Conservation (phyloP, 1,140 invertebrate species). For the Dysdera silvatica region DNA sequence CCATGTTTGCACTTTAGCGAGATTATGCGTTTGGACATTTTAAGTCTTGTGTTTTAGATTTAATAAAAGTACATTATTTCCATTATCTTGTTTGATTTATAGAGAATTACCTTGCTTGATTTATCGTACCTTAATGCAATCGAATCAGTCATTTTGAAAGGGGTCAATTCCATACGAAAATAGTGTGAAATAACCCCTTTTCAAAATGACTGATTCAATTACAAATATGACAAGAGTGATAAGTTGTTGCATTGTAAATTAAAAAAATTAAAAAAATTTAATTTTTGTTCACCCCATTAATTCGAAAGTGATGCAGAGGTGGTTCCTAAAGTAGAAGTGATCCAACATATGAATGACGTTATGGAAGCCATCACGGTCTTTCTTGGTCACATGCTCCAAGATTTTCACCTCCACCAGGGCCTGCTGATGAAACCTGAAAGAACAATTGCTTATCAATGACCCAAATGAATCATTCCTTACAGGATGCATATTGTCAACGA, state of each 20-base stretch:
- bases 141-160: too few relatives aligned
- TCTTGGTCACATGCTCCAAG: slow-evolving; percentile 73
- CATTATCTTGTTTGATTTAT: too few relatives aligned
- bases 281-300: slow-evolving; percentile 29
- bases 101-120: too few relatives aligned
- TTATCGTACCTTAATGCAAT: too few relatives aligned
- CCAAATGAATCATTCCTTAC: background rate
- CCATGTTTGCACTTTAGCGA: too few relatives aligned
- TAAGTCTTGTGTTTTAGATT: too few relatives aligned
- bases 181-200: too few relatives aligned
- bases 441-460: background rate
- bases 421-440: slow-evolving; percentile 82
- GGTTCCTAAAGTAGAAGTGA: slow-evolving; percentile 94
- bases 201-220: too few relatives aligned
- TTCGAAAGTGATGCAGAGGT: slow-evolving; percentile 91
- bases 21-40: too few relatives aligned
- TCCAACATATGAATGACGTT: slow-evolving; percentile 88
- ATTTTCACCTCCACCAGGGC: slow-evolving; percentile 95
- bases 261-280: too few relatives aligned
- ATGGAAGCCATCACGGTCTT: slow-evolving; percentile 68
- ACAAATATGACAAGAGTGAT: background rate
- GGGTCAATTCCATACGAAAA: background rate
- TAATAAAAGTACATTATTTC: too few relatives aligned
- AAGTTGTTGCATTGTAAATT: background rate
- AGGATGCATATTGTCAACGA: background rate